Percentiles rank a stretch among this genome's conserved stretches.
phyloP scores from a whole-genome alignment of 2,113 vertebrate species.

The Hypocryptadius cinnamomeus region DNA sequence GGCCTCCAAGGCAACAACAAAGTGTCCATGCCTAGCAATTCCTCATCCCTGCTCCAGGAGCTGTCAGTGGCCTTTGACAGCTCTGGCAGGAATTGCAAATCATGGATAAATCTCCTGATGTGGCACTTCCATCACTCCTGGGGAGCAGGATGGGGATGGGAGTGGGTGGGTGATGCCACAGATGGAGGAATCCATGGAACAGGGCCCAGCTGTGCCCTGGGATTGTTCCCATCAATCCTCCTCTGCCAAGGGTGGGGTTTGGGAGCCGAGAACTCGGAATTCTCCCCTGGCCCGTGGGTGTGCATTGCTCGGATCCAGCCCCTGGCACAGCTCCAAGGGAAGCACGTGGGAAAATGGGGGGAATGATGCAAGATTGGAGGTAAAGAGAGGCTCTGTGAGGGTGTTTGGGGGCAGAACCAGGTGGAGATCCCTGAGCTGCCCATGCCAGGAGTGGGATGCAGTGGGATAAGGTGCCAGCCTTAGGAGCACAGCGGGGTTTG shows the following conservation, averaged over 20 bases:
- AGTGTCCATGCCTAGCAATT: neutral
- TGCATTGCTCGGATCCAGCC: rapidly evolving
- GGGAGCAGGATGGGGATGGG: neutral
- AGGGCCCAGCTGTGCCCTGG: neutral
- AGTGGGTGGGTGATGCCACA: neutral
- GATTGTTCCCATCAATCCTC: neutral
- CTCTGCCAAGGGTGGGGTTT: neutral
- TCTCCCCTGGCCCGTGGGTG: rapidly evolving
- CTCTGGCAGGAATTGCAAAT: neutral
- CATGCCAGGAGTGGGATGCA: neutral
- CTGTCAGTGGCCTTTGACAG: neutral
- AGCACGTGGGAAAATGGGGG: neutral
- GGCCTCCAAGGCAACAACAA: neutral
- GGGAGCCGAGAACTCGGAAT: neutral
- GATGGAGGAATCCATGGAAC: neutral
- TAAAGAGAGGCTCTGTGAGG: too few relatives aligned
- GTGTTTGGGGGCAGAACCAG: neutral
- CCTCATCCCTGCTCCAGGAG: neutral
- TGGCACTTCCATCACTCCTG: neutral
- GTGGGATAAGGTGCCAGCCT: rapidly evolving
- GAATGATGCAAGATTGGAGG: rapidly evolving
- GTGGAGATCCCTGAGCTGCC: neutral
- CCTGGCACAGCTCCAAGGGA: neutral
- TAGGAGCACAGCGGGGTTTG: rapidly evolving
- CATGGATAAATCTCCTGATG: rapidly evolving